Evolutionary conservation across 2,797 vertebrate species (phyloP).

Genomic region (Crossoptilon crossoptilon): DNA sequence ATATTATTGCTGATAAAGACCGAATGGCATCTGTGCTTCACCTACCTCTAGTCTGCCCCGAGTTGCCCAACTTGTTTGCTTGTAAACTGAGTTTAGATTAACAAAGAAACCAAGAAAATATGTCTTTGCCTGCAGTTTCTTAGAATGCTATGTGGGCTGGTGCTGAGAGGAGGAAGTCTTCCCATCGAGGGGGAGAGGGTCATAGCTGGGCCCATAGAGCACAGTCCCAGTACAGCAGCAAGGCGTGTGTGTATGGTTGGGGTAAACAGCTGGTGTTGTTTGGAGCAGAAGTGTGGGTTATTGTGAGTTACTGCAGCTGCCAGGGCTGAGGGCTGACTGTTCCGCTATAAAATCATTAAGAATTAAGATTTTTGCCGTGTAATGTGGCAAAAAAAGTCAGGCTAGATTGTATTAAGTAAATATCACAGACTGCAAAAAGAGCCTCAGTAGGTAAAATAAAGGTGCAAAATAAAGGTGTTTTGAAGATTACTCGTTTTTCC

Average conservation of each 20-base stretch:
- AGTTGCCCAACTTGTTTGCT: background rate
- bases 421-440: background rate
- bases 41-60: background rate
- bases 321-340: background rate
- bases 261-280: background rate
- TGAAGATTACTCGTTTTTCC: background rate
- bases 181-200: background rate
- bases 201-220: background rate
- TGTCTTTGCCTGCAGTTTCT: background rate
- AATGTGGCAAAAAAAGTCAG: background rate
- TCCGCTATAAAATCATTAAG: background rate
- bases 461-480: background rate
- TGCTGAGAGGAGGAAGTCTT: background rate
- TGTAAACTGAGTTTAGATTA: background rate
- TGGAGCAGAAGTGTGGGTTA: background rate
- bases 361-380: background rate
- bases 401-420: background rate
- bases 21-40: background rate
- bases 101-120: background rate
- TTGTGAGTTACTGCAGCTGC: background rate
- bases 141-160: background rate
- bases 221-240: fast-evolving
- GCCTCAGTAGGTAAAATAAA: background rate
- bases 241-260: background rate
- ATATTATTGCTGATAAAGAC: background rate